Conservation (phyloP, 2,797 vertebrate genomes). For the Xiphophorus birchmanni region DNA sequence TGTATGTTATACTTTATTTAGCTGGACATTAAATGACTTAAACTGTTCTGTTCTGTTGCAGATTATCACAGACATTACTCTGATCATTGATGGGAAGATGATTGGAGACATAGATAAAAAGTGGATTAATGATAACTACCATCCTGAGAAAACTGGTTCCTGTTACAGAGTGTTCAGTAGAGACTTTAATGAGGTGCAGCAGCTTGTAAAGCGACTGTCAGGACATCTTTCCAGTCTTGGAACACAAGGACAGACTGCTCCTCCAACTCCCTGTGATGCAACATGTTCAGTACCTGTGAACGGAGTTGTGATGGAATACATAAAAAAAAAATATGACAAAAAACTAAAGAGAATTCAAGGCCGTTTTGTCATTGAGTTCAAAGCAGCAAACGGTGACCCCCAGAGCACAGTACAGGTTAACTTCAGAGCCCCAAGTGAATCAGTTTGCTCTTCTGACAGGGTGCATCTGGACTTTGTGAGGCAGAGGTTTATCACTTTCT, state of each 20-base stretch:
- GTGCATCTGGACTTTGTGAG: constrained; percentile 35
- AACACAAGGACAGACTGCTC: neutral
- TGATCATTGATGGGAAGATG: constrained; percentile 29
- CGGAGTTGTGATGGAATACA: constrained; percentile 61
- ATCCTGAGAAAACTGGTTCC: accelerated
- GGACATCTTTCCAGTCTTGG: neutral
- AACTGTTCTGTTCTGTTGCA: constrained; percentile 46
- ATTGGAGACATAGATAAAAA: constrained; percentile 1
- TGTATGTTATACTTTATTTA: neutral
- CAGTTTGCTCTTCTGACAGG: accelerated
- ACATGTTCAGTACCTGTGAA: constrained; percentile 19
- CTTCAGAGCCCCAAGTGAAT: neutral
- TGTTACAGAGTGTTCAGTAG: constrained; percentile 38
- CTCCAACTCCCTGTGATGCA: neutral
- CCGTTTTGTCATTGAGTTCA: constrained; percentile 7
- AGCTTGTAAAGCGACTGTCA: neutral
- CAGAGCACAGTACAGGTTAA: constrained; percentile 11
- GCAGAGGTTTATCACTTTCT: constrained; percentile 75
- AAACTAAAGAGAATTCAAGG: constrained; percentile 51
- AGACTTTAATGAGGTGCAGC: constrained; percentile 46
- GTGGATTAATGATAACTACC: constrained; percentile 8
- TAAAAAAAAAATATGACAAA: constrained; percentile 38
- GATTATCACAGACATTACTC: constrained; percentile 50
- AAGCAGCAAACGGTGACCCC: neutral
- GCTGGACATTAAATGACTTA: neutral